A percentile compares a stretch with the other conserved stretches of the same genome.
Evolutionary conservation across 2,113 vertebrate species (phyloP).

Genomic region (Ochotona princeps): DNA sequence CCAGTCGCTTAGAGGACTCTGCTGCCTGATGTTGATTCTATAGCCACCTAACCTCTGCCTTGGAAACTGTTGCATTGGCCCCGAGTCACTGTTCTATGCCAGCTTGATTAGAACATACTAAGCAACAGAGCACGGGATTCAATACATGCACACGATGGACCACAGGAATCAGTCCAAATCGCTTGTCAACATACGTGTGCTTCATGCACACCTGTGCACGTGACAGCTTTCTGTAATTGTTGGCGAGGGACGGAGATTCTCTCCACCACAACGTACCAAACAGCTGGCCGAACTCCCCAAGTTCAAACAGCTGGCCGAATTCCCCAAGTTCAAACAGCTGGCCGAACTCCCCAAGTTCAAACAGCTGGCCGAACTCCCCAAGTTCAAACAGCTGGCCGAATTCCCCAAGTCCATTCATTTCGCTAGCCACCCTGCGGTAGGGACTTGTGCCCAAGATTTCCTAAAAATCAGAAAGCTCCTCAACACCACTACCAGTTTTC

Average conservation of each 20-base stretch:
- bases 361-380: no score
- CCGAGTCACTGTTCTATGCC: conserved; percentile 21
- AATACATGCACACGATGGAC: not conserved
- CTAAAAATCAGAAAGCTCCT: not conserved
- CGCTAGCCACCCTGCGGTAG: not conserved
- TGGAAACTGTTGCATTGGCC: conserved; percentile 2
- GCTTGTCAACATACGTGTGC: not conserved
- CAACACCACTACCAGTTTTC: not conserved
- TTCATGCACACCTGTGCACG: not conserved
- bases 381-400: not conserved
- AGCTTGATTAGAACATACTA: not conserved
- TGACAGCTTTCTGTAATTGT: not conserved
- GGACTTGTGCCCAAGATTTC: not conserved
- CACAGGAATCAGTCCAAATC: not conserved
- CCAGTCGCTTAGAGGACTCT: not conserved
- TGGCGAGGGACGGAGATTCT: not conserved
- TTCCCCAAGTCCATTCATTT: not conserved
- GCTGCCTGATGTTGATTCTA: not conserved
- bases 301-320: no score
- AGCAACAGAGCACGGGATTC: not conserved
- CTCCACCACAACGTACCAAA: no score
- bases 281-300: no score
- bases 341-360: no score
- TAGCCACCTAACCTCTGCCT: conserved; percentile 29
- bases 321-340: no score